Conservation (phyloP, 2,888 invertebrate genomes). For the Chymomyza caudatula region DNA sequence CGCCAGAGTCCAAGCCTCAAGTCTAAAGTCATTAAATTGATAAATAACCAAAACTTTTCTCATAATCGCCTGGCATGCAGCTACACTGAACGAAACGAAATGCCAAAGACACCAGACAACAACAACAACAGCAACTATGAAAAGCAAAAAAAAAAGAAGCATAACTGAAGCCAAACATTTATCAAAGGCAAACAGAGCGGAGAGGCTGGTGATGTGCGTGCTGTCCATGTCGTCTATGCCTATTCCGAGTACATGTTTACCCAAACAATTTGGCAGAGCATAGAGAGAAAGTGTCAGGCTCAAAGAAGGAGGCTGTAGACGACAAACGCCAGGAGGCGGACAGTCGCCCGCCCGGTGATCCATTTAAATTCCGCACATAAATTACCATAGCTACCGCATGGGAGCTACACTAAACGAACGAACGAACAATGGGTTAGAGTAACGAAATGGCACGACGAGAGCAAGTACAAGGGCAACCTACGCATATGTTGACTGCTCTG, state of each 20-base stretch:
- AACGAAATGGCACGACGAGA: slow-evolving; percentile 2
- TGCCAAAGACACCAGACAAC: neutral
- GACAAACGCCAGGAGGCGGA: neutral
- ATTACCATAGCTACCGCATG: slow-evolving; percentile 44
- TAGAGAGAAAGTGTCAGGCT: slow-evolving; percentile 22
- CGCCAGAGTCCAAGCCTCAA: slow-evolving; percentile 10
- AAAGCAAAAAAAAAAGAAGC: neutral
- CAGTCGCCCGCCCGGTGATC: slow-evolving; percentile 33
- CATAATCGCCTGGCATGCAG: slow-evolving; percentile 63
- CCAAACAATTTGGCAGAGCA: slow-evolving; percentile 49
- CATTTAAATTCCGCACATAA: slow-evolving; percentile 71
- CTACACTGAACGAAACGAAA: slow-evolving; percentile 36
- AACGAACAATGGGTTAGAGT: neutral
- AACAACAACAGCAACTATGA: neutral
- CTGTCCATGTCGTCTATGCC: neutral
- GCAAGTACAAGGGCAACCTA: neutral
- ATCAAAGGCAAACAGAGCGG: slow-evolving; percentile 41
- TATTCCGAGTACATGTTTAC: slow-evolving; percentile 40
- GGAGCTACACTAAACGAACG: too few species aligned
- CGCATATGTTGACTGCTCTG: slow-evolving; percentile 5
- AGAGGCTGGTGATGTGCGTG: neutral
- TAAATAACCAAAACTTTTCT: slow-evolving; percentile 68
- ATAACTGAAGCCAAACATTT: slow-evolving; percentile 43
- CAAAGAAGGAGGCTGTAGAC: neutral
- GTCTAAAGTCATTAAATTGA: slow-evolving; percentile 65